Evolutionary conservation across 2,888 invertebrate species (phyloP).

Genomic region (Sipha maydis): DNA sequence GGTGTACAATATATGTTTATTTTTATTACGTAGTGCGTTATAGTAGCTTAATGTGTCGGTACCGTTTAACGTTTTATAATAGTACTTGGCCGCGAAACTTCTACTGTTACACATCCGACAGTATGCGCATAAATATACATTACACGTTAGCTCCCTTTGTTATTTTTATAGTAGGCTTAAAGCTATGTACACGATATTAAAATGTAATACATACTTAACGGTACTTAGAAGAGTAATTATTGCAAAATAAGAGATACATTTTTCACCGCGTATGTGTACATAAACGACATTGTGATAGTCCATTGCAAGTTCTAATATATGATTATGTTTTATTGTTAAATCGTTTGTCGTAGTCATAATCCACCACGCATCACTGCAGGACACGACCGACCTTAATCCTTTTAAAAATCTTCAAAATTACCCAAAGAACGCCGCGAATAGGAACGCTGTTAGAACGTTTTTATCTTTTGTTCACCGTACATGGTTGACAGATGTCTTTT

Average conservation of each 20-base stretch:
- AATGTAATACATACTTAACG: neutral
- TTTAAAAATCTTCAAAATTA: slow-evolving; percentile 15
- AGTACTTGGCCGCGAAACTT: neutral
- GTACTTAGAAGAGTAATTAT: neutral
- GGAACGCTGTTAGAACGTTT: neutral
- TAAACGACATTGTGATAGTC: neutral
- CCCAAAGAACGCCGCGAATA: neutral
- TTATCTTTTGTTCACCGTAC: too few species aligned
- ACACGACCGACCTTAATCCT: slow-evolving; percentile 26
- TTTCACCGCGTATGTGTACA: neutral
- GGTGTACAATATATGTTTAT: neutral
- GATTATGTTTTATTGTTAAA: neutral
- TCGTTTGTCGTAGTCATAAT: neutral
- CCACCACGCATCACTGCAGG: neutral
- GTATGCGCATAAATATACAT: neutral
- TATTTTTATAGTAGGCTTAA: neutral
- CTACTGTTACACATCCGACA: neutral
- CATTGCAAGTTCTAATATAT: neutral
- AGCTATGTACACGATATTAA: neutral
- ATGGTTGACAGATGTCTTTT: slow-evolving; percentile 2
- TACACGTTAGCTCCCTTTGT: neutral
- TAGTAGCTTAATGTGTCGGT: neutral
- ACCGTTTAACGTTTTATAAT: neutral
- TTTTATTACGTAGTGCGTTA: neutral
- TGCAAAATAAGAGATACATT: neutral